Base-by-base conservation (phyloP, 2,797 vertebrate species). In the Labeo calbasu region DNA sequence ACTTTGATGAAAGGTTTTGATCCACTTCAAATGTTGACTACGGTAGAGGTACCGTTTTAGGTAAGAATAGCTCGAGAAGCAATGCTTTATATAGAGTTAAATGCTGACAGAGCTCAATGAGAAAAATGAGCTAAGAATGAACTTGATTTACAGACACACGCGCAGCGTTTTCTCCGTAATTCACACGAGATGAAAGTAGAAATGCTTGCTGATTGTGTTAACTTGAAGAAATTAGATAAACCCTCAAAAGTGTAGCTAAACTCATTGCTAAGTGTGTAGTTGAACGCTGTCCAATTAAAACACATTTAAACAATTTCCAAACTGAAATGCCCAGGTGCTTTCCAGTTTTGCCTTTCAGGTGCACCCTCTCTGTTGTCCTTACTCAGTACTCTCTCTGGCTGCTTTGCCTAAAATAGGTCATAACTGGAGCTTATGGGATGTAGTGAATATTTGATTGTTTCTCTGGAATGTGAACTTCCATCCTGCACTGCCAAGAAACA, bases 391-490 rank as follows among this genome's bases (percentile, higher is more conserved):
- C 32, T 86, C 82, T 81, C 55, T 86, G 75, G 53, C 25, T 61
- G 40, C 70, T 91, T 93, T 95, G 89, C 91, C 94, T 92, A 94
- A 95, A 95, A 94, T 92, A 93, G 93, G 93, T 88, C 88, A 89
- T 87, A 92, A 86, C 84, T 86, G 89, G 77, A 87, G 85, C 85
- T 85, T 79, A 80, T 84, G 83, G 82, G 86, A 87, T 85, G 88
- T 81, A 85, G 88, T 89, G 85, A 87, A 87, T 87, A 87, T 89
- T 87, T 89, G 83, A 89, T 86, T 85, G 83, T 94, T 91, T 92
- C 87, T 91, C 89, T 91, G 90, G 92, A 90, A 92, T 89, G 89
- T 89, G 88, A 81, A 84, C 81, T 92, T 91, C 90, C 86, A 89
- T 90, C 25, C 57, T 80, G 55, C 48, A 10, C 87, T 92, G 94